Evolutionary conservation across 2,113 vertebrate species (phyloP).

Genomic region (Ammodytes marinus): DNA sequence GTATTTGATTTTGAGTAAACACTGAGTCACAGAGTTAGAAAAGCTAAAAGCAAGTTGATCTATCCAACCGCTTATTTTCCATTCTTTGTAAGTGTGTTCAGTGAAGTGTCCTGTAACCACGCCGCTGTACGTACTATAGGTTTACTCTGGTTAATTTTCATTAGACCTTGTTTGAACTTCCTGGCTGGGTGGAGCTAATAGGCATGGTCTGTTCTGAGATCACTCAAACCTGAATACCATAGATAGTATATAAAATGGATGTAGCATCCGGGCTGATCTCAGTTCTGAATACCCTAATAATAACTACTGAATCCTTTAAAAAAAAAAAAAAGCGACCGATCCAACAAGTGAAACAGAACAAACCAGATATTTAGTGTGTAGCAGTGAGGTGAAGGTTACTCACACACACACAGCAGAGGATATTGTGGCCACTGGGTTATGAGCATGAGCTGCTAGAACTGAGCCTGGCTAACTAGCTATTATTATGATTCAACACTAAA

Average conservation of each 20-base stretch:
- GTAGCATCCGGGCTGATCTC: too few relatives aligned
- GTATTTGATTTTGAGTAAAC: neutral
- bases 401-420: neutral
- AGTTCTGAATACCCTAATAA: too few relatives aligned
- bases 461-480: neutral
- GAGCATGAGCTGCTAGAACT: neutral
- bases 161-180: conserved; percentile 1
- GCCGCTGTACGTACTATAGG: neutral
- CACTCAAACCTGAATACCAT: neutral
- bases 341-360: conserved; percentile 1
- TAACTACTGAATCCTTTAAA: neutral
- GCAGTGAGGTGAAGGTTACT: too few relatives aligned
- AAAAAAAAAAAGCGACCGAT: neutral
- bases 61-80: neutral
- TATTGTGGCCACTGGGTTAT: neutral
- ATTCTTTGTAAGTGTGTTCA: neutral
- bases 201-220: neutral
- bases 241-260: too few relatives aligned
- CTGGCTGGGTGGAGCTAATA: neutral
- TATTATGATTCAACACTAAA: neutral
- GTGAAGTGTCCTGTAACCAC: neutral
- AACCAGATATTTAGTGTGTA: neutral
- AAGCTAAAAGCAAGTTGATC: too few relatives aligned
- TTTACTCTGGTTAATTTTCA: neutral
- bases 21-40: too few relatives aligned